These are phyloP conservation scores for Allophyes oxyacanthae DNA, from an alignment of 2,888 invertebrate species.

Conservation along the genomic window DNA sequence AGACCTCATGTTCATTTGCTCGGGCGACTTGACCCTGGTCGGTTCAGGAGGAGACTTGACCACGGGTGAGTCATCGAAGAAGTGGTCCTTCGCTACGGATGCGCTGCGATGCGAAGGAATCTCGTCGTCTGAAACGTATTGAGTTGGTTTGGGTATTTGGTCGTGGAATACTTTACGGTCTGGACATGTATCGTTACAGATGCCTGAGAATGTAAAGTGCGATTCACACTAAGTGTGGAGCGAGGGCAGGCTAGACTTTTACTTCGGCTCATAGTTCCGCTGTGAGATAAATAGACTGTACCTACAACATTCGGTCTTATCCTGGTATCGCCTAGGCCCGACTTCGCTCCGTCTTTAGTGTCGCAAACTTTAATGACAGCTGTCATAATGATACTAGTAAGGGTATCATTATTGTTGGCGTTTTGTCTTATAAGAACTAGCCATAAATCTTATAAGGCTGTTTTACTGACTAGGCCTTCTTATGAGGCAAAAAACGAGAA, in stretches of 20 bases:
- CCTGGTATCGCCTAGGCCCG: too few species aligned
- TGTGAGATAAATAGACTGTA: too few species aligned
- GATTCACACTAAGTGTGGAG: not conserved
- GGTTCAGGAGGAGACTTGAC: slow-evolving; percentile 98
- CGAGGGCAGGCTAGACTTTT: not conserved
- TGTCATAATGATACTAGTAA: too few species aligned
- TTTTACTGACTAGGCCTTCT: too few species aligned
- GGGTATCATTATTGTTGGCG: too few species aligned
- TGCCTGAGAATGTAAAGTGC: slow-evolving; percentile 21
- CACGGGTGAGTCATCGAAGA: slow-evolving; percentile 90
- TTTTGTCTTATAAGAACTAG: too few species aligned
- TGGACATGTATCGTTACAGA: slow-evolving; percentile 49
- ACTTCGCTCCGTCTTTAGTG: too few species aligned
- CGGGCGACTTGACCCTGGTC: slow-evolving; percentile 97
- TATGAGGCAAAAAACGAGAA: not conserved
- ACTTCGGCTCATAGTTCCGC: too few species aligned
- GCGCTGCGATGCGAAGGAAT: slow-evolving; percentile 85
- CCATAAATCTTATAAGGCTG: too few species aligned
- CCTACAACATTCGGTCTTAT: too few species aligned
- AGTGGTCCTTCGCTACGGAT: slow-evolving; percentile 86
- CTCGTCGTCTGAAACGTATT: slow-evolving; percentile 75
- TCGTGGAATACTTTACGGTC: not conserved
- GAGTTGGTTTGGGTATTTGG: slow-evolving; percentile 9
- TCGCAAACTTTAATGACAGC: too few species aligned
- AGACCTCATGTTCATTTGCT: slow-evolving; percentile 97